Conservation (phyloP, 2,888 invertebrate genomes). For the Megalurothrips usitatus region DNA sequence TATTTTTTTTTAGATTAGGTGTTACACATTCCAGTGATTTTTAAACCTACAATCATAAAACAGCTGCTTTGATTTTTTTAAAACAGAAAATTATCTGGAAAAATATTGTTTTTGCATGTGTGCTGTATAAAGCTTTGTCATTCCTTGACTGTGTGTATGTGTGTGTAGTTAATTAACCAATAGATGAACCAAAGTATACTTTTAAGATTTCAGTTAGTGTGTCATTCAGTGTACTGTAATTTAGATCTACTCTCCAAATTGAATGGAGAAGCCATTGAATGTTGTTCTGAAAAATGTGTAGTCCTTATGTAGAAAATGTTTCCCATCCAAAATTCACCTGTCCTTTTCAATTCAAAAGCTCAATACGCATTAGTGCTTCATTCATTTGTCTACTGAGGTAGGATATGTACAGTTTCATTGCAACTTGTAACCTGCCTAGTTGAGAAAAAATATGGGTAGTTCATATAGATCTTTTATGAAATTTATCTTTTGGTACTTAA, state of each 20-base stretch:
- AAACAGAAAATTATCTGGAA: no score
- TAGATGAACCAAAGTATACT: constrained; percentile 20
- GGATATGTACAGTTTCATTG: not conserved
- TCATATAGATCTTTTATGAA: not conserved
- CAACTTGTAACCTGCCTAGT: no score
- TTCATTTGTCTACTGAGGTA: not conserved
- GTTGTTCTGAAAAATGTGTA: not conserved
- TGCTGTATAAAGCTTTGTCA: constrained; percentile 23
- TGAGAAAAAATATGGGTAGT: no score
- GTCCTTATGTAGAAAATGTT: not conserved
- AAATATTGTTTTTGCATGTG: not conserved
- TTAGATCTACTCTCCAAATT: not conserved
- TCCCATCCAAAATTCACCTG: not conserved
- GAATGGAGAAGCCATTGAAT: not conserved
- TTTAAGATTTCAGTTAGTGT: not conserved
- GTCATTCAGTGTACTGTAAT: not conserved
- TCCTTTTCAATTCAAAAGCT: not conserved
- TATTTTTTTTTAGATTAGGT: not conserved
- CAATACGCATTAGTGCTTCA: not conserved
- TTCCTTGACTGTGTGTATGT: constrained; percentile 20
- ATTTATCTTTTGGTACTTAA: not conserved
- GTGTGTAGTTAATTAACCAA: constrained; percentile 19
- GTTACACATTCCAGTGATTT: constrained; percentile 19
- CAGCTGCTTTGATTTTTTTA: no score
- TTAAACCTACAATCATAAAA: not conserved